Evolutionary conservation across 2,888 invertebrate genomes (phyloP), one percentile per base, ranked within the genome.

Genomic region (Temnothorax unifasciatus): DNA sequence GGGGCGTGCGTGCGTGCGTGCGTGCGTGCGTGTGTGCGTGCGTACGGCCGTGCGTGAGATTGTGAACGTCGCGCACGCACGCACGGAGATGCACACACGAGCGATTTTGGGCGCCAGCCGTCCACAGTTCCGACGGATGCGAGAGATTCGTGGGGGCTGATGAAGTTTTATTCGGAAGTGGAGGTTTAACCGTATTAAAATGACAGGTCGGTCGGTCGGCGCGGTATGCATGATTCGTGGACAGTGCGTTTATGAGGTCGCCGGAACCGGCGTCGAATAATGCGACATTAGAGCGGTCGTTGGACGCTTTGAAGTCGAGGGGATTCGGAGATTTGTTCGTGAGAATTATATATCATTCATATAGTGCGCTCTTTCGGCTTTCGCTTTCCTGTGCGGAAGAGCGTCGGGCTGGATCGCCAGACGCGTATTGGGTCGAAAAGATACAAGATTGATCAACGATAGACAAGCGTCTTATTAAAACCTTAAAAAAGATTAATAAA

Each of bases 101-200:
- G 89, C 90, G 85, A 91, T 93, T 93, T 93, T 88, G 91, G 92
- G 90, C 92, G 90, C 91, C 93, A 92, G 91, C 89, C 92, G 92
- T 90, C 92, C 93, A 92, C 85, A 92, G 93, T 92, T 93, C 93
- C 91, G 91, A 90, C 91, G 90, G 90, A 92, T 87, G 88, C 85
- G 87, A 75, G 87, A 86, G 85, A 79, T 89, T 85, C 83, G 84
- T 79, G 21, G 84, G 76, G 85, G 77, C 84, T 85, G 88, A 87
- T 86, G 84, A 86, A 86, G 52, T 90, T 91, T 92, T 91, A 93
- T 93, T 93, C 92, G 92, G 92, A 93, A 93, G 92, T 93, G 85
- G 90, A 89, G 92, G 91, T 93, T 93, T 94, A 92, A 91, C 88
- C 88, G 85, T 77, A 90, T 92, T 92, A 92, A 93, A 92, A 90